A percentile compares a stretch with the other conserved stretches of the same genome.
Evolutionary conservation across 2,797 vertebrate genomes (phyloP).

Genomic region (Gymnoscopelus braueri): DNA sequence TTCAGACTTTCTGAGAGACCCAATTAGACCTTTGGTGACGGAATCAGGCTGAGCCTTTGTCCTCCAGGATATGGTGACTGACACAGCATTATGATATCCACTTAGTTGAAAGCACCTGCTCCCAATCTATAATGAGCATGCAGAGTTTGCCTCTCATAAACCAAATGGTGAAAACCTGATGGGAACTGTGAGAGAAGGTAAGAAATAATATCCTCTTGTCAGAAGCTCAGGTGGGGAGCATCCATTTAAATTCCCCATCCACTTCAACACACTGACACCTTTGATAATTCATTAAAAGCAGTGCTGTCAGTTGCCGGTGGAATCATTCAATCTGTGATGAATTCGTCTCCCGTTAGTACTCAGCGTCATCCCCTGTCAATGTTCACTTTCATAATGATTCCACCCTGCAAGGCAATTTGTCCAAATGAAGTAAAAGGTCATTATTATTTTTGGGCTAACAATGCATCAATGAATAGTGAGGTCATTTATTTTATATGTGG

Average conservation of each 20-base stretch:
- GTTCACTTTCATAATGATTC: constrained; percentile 43
- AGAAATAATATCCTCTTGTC: constrained; percentile 48
- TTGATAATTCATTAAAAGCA: constrained; percentile 64
- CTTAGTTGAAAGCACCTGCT: constrained; percentile 76
- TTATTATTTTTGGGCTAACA: constrained; percentile 35
- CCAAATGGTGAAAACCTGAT: constrained; percentile 58
- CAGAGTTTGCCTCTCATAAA: constrained; percentile 58
- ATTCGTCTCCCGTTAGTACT: constrained; percentile 20
- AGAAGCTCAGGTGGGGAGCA: constrained; percentile 49
- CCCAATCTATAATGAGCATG: constrained; percentile 67
- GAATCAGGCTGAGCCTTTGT: constrained; percentile 52
- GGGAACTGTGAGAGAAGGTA: constrained; percentile 44
- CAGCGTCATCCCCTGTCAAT: constrained; percentile 1
- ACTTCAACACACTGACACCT: constrained; percentile 47
- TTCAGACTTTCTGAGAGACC: constrained; percentile 30
- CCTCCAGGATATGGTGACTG: constrained; percentile 53
- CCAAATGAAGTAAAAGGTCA: constrained; percentile 19
- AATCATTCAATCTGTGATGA: constrained; percentile 38
- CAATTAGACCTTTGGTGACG: constrained; percentile 18
- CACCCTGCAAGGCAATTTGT: constrained; percentile 37
- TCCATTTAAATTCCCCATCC: constrained; percentile 47
- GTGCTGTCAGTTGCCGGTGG: constrained; percentile 35
- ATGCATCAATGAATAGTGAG: constrained; percentile 14
- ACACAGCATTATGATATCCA: constrained; percentile 69
- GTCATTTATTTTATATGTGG: constrained; percentile 5